phyloP scores from a whole-genome alignment of 2,797 vertebrate genomes.

The Myotis findleyi region DNA sequence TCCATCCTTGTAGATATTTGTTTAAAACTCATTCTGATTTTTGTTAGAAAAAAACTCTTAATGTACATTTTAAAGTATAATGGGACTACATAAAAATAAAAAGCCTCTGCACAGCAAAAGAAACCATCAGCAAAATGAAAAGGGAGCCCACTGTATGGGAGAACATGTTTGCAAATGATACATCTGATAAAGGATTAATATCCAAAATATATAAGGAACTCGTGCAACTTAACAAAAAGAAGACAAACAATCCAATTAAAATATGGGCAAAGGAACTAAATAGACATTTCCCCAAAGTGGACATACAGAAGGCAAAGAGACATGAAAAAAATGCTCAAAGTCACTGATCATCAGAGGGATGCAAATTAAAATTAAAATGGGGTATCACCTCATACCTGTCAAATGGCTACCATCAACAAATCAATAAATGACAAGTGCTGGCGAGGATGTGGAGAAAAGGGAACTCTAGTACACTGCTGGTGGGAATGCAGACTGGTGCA shows the following conservation, averaged over 20 bases:
- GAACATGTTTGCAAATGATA: neutral
- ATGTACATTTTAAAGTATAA: slow-evolving; percentile 35
- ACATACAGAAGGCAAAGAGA: neutral
- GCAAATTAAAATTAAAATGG: neutral
- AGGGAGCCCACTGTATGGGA: neutral
- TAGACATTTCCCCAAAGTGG: neutral
- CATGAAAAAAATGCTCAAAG: neutral
- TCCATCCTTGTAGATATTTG: neutral
- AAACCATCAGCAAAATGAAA: neutral
- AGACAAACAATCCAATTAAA: neutral
- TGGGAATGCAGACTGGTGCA: neutral
- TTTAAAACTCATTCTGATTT: slow-evolving; percentile 56
- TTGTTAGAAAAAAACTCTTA: slow-evolving; percentile 1
- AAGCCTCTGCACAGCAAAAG: neutral
- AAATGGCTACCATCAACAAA: neutral
- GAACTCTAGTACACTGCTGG: neutral
- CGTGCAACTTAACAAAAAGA: too few species aligned
- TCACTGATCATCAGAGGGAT: neutral
- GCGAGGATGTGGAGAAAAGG: neutral
- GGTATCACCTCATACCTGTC: neutral
- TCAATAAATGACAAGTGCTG: neutral
- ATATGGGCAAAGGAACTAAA: neutral
- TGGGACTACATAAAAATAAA: too few species aligned
- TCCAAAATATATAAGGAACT: neutral
- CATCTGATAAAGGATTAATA: neutral